Base-by-base conservation (phyloP, 2,113 vertebrate species). In the Strix aluco region DNA sequence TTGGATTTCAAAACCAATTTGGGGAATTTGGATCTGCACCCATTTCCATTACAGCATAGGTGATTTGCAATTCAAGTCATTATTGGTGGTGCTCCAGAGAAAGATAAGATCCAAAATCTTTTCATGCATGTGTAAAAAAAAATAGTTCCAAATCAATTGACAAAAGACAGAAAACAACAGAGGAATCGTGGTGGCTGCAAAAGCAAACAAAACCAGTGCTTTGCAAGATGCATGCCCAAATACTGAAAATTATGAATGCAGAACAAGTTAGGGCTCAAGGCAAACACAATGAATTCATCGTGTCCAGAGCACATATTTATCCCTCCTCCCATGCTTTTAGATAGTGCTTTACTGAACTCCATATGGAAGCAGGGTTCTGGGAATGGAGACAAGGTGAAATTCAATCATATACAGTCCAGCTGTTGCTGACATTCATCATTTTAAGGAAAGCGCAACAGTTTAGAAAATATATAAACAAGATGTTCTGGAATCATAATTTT, bases 381-480 rank as follows among this genome's bases (percentile, higher is more conserved):
- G 94, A 97, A 97, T 77, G 67, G 71, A 88, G 66, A 96, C 86
- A 95, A 91, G 78, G 96, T 94, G 92, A 96, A 96, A 96, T 96
- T 96, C 81, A 95, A 96, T 96, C 79, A 59, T 70, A 92, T 6
- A 5, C 84, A 94, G 87, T 82, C 91, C 97, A 97, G 97, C 97
- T 97, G 97, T 85, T 97, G 87, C 96, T 94, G 94, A 95, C 89
- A 91, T 91, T 95, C 89, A 93, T 94, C n/a, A 91, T 97, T 92
- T 91, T 89, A 92, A 87, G 79, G 58, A 79, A 94, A 94, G 78
- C 9, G 38, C 79, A 96, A 96, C 84, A 92, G 89, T 95, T 96
- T 94, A 94, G 84, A 95, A 94, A 94, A 58, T 93, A 97, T 62
- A 95, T 92, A 95, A 96, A 96, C 92, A 97, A 95, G 96, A 96